Percentiles rank a stretch among this genome's conserved stretches.
phyloP scores from a whole-genome alignment of 1,140 invertebrate species.

The Hormaphis cornu region DNA sequence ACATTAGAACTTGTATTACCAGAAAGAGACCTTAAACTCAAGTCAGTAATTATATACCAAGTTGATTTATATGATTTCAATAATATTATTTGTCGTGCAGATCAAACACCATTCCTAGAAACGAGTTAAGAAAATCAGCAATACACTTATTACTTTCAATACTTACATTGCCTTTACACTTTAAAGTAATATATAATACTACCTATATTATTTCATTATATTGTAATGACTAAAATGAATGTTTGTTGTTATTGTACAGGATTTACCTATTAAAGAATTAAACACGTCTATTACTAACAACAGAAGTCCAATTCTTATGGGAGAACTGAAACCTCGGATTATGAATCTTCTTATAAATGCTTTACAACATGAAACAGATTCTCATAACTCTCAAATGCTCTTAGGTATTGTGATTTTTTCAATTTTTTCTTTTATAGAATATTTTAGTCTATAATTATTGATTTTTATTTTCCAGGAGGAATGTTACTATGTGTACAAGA shows the following conservation, averaged over 20 bases:
- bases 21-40: constrained; percentile 56
- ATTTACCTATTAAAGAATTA: constrained; percentile 64
- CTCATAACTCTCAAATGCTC: constrained; percentile 81
- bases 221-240: not conserved
- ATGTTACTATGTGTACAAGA: constrained; percentile 71
- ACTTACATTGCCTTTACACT: constrained; percentile 81
- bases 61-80: not conserved
- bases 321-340: constrained; percentile 67
- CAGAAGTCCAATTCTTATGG: constrained; percentile 42
- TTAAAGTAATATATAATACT: constrained; percentile 58
- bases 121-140: constrained; percentile 76
- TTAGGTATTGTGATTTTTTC: constrained; percentile 49
- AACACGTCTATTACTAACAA: constrained; percentile 36
- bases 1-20: constrained; percentile 81
- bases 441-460: not conserved
- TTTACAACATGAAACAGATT: constrained; percentile 74
- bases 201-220: not conserved
- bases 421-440: constrained; percentile 29
- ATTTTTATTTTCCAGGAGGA: constrained; percentile 47
- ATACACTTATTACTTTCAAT: constrained; percentile 84
- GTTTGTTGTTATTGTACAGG: constrained; percentile 43
- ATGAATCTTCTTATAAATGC: constrained; percentile 80
- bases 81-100: not conserved
- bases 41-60: constrained; percentile 38
- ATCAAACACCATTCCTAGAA: constrained; percentile 50